Evolutionary conservation across 2,113 vertebrate species (phyloP).

Genomic region (Rafetus swinhoei): DNA sequence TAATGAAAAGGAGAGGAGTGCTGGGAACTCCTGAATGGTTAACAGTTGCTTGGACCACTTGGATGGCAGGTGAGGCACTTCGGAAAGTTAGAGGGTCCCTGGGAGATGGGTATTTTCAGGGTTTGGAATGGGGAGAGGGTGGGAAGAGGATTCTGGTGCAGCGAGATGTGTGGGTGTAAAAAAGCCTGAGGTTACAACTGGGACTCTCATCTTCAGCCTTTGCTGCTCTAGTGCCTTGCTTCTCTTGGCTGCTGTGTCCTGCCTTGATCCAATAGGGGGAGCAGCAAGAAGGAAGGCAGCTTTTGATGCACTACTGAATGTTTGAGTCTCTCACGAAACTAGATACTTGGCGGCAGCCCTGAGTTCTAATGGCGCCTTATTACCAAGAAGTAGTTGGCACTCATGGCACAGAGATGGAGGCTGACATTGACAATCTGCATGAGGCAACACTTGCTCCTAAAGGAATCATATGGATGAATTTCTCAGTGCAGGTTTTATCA

Average conservation of each 20-base stretch:
- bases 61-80: not conserved
- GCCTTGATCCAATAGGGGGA: not conserved
- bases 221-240: not conserved
- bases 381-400: not conserved
- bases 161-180: not conserved
- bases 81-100: not conserved
- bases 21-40: not conserved
- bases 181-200: not conserved
- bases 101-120: not conserved
- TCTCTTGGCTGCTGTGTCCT: not conserved
- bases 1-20: not conserved
- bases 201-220: not conserved
- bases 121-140: not conserved
- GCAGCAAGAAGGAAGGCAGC: not conserved
- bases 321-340: rapidly evolving
- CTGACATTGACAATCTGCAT: not conserved
- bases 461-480: not conserved
- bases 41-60: not conserved
- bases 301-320: slow-evolving; percentile 3
- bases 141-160: not conserved
- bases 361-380: not conserved
- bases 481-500: not conserved
- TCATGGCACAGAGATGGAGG: not conserved
- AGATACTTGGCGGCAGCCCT: not conserved
- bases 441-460: not conserved